A percentile compares a stretch with the other conserved stretches of the same genome.
Conservation (phyloP, 1,140 invertebrate species). For the Brachionus plicatilis region DNA sequence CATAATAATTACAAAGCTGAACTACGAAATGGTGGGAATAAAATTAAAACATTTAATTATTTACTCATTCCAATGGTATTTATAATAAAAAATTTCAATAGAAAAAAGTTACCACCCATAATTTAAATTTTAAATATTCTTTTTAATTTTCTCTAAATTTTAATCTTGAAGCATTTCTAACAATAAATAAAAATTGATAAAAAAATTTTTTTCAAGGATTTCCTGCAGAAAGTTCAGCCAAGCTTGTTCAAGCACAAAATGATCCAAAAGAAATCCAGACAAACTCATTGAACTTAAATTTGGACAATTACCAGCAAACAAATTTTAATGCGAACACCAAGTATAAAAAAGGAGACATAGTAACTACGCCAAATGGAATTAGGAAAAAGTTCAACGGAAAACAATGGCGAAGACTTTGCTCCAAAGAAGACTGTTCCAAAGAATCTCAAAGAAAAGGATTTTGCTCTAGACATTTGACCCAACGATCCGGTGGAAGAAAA, state of each 20-base stretch:
- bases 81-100: too few species aligned
- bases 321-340: conserved; percentile 51
- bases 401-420: conserved; percentile 92
- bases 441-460: conserved; percentile 92
- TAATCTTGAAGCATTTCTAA: too few species aligned
- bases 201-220: not conserved
- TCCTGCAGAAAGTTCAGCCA: not conserved
- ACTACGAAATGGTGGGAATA: too few species aligned
- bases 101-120: too few species aligned
- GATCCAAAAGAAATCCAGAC: not conserved
- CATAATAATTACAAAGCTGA: too few species aligned
- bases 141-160: too few species aligned
- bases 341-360: conserved; percentile 76
- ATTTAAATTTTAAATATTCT: too few species aligned
- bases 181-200: too few species aligned
- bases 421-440: conserved; percentile 89
- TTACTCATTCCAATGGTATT: too few species aligned
- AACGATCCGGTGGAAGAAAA: conserved; percentile 64
- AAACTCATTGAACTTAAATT: not conserved
- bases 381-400: conserved; percentile 99
- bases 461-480: conserved; percentile 87
- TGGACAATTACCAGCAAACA: not conserved
- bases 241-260: not conserved
- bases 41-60: too few species aligned
- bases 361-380: conserved; percentile 88